These are phyloP conservation scores for Erpornis zantholeuca DNA, from an alignment of 2,113 vertebrate genomes.

Conservation along the genomic window DNA sequence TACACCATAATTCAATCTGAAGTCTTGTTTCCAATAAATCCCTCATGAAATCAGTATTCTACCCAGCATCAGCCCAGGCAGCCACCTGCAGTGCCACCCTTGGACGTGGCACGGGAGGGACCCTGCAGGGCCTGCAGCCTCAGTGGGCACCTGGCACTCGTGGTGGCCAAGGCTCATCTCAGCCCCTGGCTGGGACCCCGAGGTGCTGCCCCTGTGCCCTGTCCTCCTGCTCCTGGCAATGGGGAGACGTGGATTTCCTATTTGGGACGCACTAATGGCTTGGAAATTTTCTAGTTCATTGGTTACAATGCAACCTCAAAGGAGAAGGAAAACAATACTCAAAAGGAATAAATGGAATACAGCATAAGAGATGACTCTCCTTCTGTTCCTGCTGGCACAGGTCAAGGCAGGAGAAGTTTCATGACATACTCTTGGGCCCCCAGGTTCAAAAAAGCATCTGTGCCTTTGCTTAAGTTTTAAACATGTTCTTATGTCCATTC, in stretches of 20 bases:
- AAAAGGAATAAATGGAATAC: background rate
- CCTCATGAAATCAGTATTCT: slow-evolving; percentile 68
- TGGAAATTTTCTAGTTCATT: background rate
- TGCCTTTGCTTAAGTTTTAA: background rate
- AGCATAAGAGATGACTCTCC: background rate
- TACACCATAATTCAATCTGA: slow-evolving; percentile 73
- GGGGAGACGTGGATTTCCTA: slow-evolving; percentile 29
- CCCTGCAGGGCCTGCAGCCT: background rate
- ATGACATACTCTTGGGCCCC: background rate
- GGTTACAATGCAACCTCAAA: background rate
- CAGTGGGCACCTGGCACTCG: background rate
- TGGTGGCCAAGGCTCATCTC: background rate
- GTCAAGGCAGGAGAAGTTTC: background rate
- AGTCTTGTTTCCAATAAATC: slow-evolving; percentile 70
- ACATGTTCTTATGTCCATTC: background rate
- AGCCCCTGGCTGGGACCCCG: background rate
- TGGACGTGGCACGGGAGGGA: background rate
- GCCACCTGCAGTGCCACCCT: background rate
- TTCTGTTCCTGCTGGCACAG: background rate
- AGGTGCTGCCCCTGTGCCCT: background rate
- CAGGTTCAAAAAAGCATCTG: background rate
- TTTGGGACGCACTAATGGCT: background rate
- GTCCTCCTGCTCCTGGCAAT: background rate
- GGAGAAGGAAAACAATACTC: background rate
- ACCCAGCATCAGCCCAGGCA: background rate